A percentile compares a stretch with the other conserved stretches of the same genome.
phyloP scores from a whole-genome alignment of 2,113 vertebrate species.

The Balaeniceps rex region DNA sequence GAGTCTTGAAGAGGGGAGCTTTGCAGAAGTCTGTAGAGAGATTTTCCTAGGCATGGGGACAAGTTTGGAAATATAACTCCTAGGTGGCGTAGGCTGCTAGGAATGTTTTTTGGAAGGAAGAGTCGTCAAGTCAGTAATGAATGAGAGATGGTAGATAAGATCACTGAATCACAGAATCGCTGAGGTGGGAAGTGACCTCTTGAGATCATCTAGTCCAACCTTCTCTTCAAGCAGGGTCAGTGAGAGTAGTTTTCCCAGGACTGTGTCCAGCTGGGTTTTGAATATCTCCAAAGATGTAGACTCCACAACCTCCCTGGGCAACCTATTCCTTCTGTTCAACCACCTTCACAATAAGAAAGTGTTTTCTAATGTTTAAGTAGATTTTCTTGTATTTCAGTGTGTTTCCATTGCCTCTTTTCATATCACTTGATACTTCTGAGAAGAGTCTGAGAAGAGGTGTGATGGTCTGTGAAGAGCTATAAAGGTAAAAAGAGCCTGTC shows the following conservation, averaged over 20 bases:
- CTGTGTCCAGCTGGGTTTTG: not conserved
- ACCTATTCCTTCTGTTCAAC: not conserved
- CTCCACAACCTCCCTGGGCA: not conserved
- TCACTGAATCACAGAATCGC: not conserved
- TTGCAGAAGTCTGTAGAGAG: not conserved
- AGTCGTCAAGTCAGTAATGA: not conserved
- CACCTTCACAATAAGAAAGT: not conserved
- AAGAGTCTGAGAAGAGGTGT: not conserved
- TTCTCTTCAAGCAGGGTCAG: not conserved
- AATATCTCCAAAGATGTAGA: not conserved
- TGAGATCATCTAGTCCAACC: not conserved
- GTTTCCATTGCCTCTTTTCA: not conserved
- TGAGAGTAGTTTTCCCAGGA: not conserved
- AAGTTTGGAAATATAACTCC: not conserved
- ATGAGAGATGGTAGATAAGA: not conserved
- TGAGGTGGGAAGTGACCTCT: not conserved
- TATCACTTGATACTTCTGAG: not conserved
- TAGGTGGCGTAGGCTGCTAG: not conserved
- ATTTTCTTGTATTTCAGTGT: not conserved
- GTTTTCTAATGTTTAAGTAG: not conserved
- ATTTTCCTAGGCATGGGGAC: not conserved
- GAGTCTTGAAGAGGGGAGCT: not conserved
- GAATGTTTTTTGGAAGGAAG: not conserved
- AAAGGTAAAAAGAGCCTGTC: not conserved
- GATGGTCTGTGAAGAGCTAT: not conserved